Base-by-base conservation (phyloP, 2,797 vertebrate genomes). In the Rhabdophis nuchalis region DNA sequence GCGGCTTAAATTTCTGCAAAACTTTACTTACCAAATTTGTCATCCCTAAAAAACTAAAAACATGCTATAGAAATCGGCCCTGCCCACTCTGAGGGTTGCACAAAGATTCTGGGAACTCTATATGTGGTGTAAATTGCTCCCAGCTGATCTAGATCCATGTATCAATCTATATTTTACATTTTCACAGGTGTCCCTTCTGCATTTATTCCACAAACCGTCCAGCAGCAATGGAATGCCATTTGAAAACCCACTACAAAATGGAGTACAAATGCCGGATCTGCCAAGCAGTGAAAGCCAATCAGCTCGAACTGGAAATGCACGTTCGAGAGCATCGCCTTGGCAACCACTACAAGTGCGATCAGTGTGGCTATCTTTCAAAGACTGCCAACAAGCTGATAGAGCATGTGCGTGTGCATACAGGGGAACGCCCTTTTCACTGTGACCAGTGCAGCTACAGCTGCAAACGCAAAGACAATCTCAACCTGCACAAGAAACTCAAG, bases 391-490 rank as follows among this genome's bases (percentile, higher is more conserved):
- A 99, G 98, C 98, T 99, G 97, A 99, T 99, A 91, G 99, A 99
- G 98, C 99, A 99, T 16, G 99, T 99, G 98, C 99, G 99, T 3
- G 99, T 99, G 97, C 99, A 99, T 98, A 99, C 99, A 0, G 99
- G 99, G 60, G 99, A 99, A 98, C 99, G 99, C 98, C 99, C 99
- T 97, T 99, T 99, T 98, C 99, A 99, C 98, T 99, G 99, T 98
- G 99, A 99, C 98, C 99, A 99, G 98, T 99, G 99, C 98, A 98
- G 98, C 97, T 99, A 99, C 96, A 99, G 99, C 99, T 99, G 99
- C 98, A 99, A 99, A 97, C 99, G 99, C 98, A 99, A 99, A 98
- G 99, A 99, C 99, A 99, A 99, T 99, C 99, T 99, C 97, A 99
- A 99, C 97, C 98, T 99, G 98, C 99, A 99, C 99, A 99, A 99